Evolutionary conservation across 2,888 invertebrate genomes (phyloP), one percentile per base, ranked within the genome.

Genomic region (Lycaena phlaeas): DNA sequence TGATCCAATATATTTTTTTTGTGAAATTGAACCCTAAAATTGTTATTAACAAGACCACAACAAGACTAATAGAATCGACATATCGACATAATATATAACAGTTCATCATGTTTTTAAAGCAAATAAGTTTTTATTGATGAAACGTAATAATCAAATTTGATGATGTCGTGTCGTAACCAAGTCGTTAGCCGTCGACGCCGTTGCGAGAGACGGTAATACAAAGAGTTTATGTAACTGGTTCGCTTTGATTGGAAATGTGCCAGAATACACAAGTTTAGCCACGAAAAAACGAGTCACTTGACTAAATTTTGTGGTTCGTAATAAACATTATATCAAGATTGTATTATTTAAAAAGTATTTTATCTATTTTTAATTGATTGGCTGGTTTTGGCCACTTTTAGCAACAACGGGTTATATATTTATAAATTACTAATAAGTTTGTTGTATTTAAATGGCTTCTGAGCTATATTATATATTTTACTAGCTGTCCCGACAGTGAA

Each of bases 231-330:
- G n/a, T 4, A 37, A 27, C 27, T 27, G 26, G 29, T 14, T 12
- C 7, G 15, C 14, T 37, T 27, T 27, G 17, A 27, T 37, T 27
- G 37, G 37, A 17, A 26, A 37, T 25, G 27, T 17, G 27, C 37
- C 17, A 37, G 27, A n/a, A n/a, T n/a, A n/a, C n/a, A n/a, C 12
- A 14, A 10, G 10, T 15, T 11, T 37, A 14, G 26, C 7, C 14
- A 27, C 5, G 31, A 11, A 37, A 37, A 27, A 37, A 29, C 14
- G 9, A 9, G 10, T 27, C 18, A 18, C 12, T 15, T 31, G 7
- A 10, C 31, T 9, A 17, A 22, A 18, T 17, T 34, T 3, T 1
- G 3, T 15, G 30, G 2, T 7, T 2, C 22, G 5, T 5, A 6
- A 22, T 22, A 22, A 22, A 22, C 22, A 22, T 18, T 18, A 18